Conservation (phyloP, 2,113 vertebrate genomes). For the Podarcis muralis region DNA sequence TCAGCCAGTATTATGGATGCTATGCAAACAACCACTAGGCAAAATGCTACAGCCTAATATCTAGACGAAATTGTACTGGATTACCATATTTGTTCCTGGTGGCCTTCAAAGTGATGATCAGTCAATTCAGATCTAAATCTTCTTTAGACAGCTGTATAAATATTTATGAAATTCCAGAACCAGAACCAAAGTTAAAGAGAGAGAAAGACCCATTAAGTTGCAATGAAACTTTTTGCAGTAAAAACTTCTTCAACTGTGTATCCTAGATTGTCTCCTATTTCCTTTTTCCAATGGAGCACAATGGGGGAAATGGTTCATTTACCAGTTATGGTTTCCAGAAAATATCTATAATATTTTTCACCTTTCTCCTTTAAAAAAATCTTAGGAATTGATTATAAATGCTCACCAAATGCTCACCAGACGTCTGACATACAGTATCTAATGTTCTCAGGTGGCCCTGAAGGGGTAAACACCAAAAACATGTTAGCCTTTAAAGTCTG, state of each 20-base stretch:
- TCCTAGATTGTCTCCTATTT: neutral
- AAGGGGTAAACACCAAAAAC: too few relatives aligned
- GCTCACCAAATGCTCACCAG: neutral
- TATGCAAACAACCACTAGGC: neutral
- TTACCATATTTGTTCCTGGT: constrained; percentile 27
- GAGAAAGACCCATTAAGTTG: neutral
- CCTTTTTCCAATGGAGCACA: neutral
- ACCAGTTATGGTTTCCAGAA: neutral
- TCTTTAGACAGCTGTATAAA: constrained; percentile 2
- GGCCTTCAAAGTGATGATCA: constrained; percentile 12
- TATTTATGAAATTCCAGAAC: neutral
- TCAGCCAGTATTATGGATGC: neutral
- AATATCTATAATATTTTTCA: neutral
- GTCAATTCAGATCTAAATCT: constrained; percentile 6
- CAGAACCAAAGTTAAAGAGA: neutral
- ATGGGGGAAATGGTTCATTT: neutral
- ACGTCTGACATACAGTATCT: neutral
- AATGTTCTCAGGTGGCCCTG: neutral
- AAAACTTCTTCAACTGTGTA: neutral
- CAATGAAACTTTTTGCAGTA: neutral
- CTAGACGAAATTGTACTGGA: neutral
- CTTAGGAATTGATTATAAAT: neutral
- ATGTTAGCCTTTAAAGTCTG: too few relatives aligned
- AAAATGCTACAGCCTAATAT: neutral
- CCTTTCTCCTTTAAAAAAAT: neutral